phyloP scores from a whole-genome alignment of 2,888 invertebrate genomes.

The Augiades crinisus region DNA sequence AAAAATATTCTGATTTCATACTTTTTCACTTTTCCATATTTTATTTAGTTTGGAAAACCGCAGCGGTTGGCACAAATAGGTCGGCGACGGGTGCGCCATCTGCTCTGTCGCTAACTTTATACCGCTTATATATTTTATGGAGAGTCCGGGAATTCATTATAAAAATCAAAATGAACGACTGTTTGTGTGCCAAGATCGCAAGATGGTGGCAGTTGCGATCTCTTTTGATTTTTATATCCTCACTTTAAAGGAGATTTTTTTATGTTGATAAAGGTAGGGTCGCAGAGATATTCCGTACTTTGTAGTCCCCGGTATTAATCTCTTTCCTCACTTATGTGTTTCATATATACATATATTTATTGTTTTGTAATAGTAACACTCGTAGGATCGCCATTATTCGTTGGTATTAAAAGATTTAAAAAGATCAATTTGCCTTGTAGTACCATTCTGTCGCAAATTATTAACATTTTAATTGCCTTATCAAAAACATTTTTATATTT shows the following conservation, averaged over 20 bases:
- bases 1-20: not conserved
- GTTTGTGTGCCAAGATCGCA: not conserved
- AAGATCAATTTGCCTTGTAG: no score
- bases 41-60: conserved; percentile 15
- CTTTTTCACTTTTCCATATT: conserved; percentile 5
- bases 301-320: no score
- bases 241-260: not conserved
- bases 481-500: no score
- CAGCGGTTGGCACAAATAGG: conserved; percentile 7
- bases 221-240: not conserved
- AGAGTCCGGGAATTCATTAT: conserved; percentile 11
- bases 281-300: no score
- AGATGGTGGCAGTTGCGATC: not conserved
- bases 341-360: no score
- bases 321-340: no score
- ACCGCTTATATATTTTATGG: conserved; percentile 11
- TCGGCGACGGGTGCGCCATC: conserved; percentile 4
- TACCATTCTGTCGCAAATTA: no score
- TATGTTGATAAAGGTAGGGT: not conserved
- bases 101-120: conserved; percentile 6
- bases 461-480: no score
- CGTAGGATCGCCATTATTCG: no score
- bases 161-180: conserved; percentile 13
- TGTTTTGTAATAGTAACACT: no score
- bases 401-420: no score